Evolutionary conservation across 30 jellyfish, hydroid and myxozoan species (phyloP).

Genomic region (Aurelia sp.): DNA sequence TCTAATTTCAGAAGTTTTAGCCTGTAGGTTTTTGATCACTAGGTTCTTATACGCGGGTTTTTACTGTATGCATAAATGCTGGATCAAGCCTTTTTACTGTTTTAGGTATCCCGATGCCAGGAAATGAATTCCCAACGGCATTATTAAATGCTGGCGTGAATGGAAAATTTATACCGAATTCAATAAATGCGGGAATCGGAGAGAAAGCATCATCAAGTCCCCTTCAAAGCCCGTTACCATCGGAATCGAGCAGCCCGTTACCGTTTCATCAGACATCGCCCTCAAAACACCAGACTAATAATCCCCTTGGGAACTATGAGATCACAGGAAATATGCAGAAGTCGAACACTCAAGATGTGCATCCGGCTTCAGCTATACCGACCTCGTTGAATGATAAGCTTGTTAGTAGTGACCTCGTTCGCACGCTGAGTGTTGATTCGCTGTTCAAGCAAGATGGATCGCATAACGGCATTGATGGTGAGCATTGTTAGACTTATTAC

Average conservation of each 20-base stretch:
- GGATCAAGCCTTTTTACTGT: no score
- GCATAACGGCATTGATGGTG: constrained; percentile 28
- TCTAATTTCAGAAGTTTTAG: no score
- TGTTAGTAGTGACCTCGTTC: constrained; percentile 58
- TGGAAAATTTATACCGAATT: constrained; percentile 53
- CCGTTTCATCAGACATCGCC: constrained; percentile 45
- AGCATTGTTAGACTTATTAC: background rate
- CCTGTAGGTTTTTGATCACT: no score
- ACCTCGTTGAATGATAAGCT: constrained; percentile 9
- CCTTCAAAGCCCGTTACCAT: constrained; percentile 55
- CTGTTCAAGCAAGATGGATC: constrained; percentile 58
- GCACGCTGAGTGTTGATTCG: constrained; percentile 77
- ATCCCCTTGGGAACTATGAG: constrained; percentile 21
- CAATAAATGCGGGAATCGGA: constrained; percentile 54
- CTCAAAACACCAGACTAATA: constrained; percentile 18
- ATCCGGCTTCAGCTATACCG: constrained; percentile 23
- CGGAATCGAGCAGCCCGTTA: constrained; percentile 64
- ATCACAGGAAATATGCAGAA: background rate
- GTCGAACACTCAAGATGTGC: constrained; percentile 33
- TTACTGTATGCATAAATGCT: no score
- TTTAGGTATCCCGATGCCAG: constrained; percentile 61
- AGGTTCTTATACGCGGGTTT: no score
- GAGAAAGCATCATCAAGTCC: constrained; percentile 58
- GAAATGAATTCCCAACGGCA: constrained; percentile 71
- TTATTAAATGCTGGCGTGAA: constrained; percentile 50